Evolutionary conservation across 2,797 vertebrate genomes (phyloP).

Genomic region (Enoplosus armatus): DNA sequence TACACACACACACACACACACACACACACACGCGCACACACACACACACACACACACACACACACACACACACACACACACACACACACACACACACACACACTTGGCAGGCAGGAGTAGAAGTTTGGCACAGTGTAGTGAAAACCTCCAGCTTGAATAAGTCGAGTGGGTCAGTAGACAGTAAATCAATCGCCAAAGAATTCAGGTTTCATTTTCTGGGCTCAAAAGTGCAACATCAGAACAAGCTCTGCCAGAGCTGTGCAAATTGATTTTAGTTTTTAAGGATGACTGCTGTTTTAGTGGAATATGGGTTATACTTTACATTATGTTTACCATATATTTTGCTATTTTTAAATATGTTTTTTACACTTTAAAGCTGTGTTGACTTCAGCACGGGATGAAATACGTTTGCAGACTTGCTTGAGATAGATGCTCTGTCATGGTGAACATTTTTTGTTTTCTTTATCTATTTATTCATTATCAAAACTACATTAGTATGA

Average conservation of each 20-base stretch:
- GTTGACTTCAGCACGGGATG: background rate
- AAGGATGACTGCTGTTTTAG: background rate
- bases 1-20: background rate
- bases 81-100: conserved; percentile 5
- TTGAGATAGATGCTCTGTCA: background rate
- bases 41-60: conserved; percentile 1
- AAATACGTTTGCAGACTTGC: background rate
- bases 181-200: conserved; percentile 24
- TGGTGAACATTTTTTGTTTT: background rate
- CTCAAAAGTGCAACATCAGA: conserved; percentile 3
- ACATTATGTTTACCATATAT: background rate
- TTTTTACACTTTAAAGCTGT: background rate
- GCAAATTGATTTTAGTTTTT: background rate
- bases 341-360: background rate
- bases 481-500: background rate
- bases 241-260: background rate
- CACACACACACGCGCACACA: conserved; percentile 10
- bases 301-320: background rate
- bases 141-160: conserved; percentile 13
- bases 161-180: background rate
- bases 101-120: background rate
- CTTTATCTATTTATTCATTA: background rate
- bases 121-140: background rate
- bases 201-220: conserved; percentile 14
- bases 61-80: background rate